These are phyloP conservation scores for Orchesella flavescens DNA, from an alignment of 2,888 invertebrate genomes.

Conservation along the genomic window DNA sequence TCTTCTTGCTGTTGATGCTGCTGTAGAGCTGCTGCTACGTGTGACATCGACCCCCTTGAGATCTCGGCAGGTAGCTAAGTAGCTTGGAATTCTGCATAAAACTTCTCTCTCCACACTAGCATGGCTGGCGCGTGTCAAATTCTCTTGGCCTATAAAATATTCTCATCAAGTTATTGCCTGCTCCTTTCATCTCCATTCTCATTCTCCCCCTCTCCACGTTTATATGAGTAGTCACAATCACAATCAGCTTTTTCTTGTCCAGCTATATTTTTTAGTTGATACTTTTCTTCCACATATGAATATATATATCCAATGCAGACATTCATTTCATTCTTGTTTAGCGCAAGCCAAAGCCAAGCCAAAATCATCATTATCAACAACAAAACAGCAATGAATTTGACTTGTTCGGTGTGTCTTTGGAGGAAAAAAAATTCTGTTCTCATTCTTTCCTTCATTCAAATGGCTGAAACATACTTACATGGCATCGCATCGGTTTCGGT, in stretches of 20 bases:
- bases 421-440: constrained; percentile 45
- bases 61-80: constrained; percentile 70
- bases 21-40: constrained; percentile 43
- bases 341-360: constrained; percentile 48
- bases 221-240: no score
- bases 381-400: no score
- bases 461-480: constrained; percentile 47
- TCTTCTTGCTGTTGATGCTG: constrained; percentile 32
- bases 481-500: no score
- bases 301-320: no score
- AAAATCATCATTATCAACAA: constrained; percentile 45
- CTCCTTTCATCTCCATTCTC: background rate
- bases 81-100: constrained; percentile 72
- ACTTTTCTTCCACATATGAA: no score
- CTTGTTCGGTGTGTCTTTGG: constrained; percentile 30
- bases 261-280: constrained; percentile 22
- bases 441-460: constrained; percentile 39
- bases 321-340: background rate
- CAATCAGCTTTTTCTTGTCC: constrained; percentile 47
- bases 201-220: constrained; percentile 23
- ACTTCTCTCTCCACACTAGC: constrained; percentile 68
- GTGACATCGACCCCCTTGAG: constrained; percentile 72
- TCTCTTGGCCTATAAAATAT: constrained; percentile 69
- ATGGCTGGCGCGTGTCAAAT: constrained; percentile 71
- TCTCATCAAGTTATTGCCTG: constrained; percentile 71